phyloP scores from a whole-genome alignment of 2,888 invertebrate genomes.

The Aspidapion aeneum region DNA sequence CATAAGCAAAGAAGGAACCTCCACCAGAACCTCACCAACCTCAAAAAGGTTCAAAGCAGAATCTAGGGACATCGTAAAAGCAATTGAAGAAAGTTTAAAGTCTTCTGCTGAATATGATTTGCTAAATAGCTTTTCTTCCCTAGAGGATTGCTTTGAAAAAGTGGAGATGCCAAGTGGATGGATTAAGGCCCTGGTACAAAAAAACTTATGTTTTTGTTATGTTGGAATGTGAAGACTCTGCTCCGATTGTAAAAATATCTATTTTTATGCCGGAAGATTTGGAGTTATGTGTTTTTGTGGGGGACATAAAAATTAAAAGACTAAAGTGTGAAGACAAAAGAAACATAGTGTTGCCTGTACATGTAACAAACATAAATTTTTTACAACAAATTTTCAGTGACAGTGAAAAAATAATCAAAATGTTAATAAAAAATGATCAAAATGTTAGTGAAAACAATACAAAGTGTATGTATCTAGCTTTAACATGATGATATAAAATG shows the following conservation, averaged over 20 bases:
- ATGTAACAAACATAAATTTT: no score
- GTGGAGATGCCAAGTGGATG: neutral
- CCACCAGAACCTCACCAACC: neutral
- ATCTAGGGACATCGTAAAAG: neutral
- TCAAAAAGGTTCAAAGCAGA: neutral
- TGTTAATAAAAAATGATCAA: no score
- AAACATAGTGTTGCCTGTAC: no score
- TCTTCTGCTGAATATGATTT: neutral
- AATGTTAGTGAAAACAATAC: no score
- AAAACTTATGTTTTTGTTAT: neutral
- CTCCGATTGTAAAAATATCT: neutral
- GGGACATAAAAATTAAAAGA: no score
- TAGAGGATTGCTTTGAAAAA: neutral
- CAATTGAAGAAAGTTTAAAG: neutral
- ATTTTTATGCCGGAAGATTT: no score
- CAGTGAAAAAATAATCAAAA: no score
- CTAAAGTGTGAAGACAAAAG: no score
- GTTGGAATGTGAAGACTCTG: neutral
- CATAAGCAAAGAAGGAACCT: neutral
- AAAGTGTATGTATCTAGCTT: no score
- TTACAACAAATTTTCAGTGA: no score
- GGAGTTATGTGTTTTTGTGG: no score
- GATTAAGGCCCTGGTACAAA: neutral
- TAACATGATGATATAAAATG: no score
- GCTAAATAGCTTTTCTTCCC: neutral